Percentiles rank a stretch among this genome's conserved stretches.
These are phyloP conservation scores for Mimachlamys varia DNA, from an alignment of 2,888 invertebrate genomes.

Conservation along the genomic window DNA sequence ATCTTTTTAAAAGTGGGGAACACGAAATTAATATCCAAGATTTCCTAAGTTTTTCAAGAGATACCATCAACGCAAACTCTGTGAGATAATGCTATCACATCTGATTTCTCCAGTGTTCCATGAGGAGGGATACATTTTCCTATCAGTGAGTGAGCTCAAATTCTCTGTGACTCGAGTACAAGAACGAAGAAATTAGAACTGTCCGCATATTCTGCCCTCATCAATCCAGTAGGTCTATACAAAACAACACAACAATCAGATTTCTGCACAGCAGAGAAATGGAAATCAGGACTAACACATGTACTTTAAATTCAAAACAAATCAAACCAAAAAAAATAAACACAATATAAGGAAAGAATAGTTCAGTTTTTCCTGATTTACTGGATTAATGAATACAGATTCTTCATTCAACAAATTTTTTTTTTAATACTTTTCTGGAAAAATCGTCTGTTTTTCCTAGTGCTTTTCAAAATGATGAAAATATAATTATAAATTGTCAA, in stretches of 20 bases:
- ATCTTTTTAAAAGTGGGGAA: background rate
- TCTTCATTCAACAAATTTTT: background rate
- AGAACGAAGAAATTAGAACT: slow-evolving; percentile 5
- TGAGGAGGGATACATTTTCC: slow-evolving; percentile 1
- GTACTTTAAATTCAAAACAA: slow-evolving; percentile 1
- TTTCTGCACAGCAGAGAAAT: background rate
- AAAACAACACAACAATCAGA: slow-evolving; percentile 25
- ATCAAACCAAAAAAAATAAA: background rate
- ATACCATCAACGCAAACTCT: slow-evolving; percentile 9
- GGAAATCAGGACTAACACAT: background rate
- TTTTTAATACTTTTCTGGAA: background rate
- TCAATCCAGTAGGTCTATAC: slow-evolving; percentile 4
- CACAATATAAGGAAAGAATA: background rate
- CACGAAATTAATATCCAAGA: background rate
- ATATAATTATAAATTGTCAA: background rate
- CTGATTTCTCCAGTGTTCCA: background rate
- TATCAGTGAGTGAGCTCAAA: background rate
- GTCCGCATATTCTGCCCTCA: background rate
- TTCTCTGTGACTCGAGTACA: slow-evolving; percentile 22
- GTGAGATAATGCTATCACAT: background rate
- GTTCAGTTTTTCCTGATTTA: background rate
- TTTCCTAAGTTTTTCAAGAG: background rate
- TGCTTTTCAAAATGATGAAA: background rate
- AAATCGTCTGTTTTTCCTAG: background rate
- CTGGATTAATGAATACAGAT: slow-evolving; percentile 1